A percentile compares a stretch with the other conserved stretches of the same genome.
These are phyloP conservation scores for Zosterops lateralis DNA, from an alignment of 2,113 vertebrate genomes.

Conservation along the genomic window DNA sequence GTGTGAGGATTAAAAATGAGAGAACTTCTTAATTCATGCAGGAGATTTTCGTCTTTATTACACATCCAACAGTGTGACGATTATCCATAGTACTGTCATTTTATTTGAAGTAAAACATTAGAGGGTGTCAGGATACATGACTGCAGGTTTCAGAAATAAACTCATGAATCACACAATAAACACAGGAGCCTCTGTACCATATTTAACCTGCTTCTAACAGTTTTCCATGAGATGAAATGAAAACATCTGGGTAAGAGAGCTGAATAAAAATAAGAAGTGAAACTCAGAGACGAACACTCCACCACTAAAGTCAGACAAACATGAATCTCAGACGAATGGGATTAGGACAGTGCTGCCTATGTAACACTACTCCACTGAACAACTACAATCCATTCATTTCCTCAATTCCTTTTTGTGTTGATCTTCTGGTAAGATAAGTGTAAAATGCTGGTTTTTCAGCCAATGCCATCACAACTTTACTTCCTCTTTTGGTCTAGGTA, in stretches of 20 bases:
- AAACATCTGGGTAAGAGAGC: conserved; percentile 45
- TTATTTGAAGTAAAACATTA: conserved; percentile 16
- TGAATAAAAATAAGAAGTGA: conserved; percentile 37
- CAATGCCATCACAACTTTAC: background rate
- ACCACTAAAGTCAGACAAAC: conserved; percentile 5
- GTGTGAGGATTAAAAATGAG: conserved; percentile 51
- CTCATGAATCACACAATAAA: conserved; percentile 52
- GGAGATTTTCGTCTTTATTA: background rate
- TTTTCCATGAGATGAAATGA: conserved; percentile 44
- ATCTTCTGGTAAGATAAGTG: background rate
- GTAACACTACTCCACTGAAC: background rate
- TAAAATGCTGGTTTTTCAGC: background rate
- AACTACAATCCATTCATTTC: background rate
- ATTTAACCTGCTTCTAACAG: conserved; percentile 45
- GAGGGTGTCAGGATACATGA: conserved; percentile 15
- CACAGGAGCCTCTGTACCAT: conserved; percentile 51
- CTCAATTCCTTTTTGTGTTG: background rate
- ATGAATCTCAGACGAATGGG: background rate
- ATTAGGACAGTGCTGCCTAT: background rate
- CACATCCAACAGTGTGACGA: background rate
- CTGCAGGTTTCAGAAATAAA: conserved; percentile 51
- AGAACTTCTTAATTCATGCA: background rate
- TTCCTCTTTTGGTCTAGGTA: background rate
- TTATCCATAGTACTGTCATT: background rate
- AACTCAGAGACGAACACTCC: background rate